Base-by-base conservation (phyloP, 2,888 invertebrate genomes). In the Carterocephalus palaemon region DNA sequence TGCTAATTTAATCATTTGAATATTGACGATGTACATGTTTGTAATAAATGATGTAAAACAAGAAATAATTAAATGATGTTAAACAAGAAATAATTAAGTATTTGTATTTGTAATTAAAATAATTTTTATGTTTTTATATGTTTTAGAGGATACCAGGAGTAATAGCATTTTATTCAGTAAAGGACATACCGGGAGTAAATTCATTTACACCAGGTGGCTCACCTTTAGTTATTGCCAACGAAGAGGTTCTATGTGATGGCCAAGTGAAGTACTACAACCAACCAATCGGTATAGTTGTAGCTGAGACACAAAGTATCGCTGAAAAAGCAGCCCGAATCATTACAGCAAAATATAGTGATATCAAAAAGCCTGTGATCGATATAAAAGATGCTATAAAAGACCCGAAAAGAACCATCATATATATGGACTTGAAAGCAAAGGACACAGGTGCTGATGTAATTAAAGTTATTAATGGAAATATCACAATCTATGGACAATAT, bases 131-230 rank as follows among this genome's bases (percentile, higher is more conserved):
- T n/a, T n/a, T 4, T 7, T 10, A 38, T 20, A 29, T 46, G 8
- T 78, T 71, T 17, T 62, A 92, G 92, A 85, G 83, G 70, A 61
- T 89, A 36, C 82, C 88, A 8, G 92, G 92, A 0, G 91, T 92
- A 0, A 59, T 88, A 15, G 86, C 88, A 13, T 92, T 91, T 56
- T 88, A 89, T 52, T 72, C 88, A 2, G 90, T 90, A 0, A 89
- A 89, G 64, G 91, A 92, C 59, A 88, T 93, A 56, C 92, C 92
- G 0, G 92, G 92, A 3, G 67, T 73, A 20, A 93, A 93, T 67
- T 64, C 75, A 22, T 90, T 89, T 53, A 83, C 75, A 1, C 75
- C 81, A 12, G 29, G 29, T 5, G 29, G 29, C 6, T 29, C 49
- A 2, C 66, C 68, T 2, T n/a, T n/a, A n/a, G n/a, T n/a, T n/a